Conservation (phyloP, 1,140 invertebrate species). For the Aplysia californica region DNA sequence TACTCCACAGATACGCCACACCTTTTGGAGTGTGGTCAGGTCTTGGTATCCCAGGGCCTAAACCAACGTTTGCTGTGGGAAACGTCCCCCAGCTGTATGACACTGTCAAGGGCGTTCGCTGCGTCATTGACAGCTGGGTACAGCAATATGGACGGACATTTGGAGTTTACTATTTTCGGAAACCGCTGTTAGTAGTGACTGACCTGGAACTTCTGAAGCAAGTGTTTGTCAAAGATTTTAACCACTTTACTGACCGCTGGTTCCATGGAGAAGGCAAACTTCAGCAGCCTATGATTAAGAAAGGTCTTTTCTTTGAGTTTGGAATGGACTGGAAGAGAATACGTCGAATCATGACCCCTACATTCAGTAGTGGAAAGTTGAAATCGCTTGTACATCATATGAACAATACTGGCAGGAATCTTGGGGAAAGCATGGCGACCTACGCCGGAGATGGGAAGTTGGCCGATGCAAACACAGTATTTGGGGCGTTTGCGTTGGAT, state of each 20-base stretch:
- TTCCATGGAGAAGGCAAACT: constrained; percentile 5
- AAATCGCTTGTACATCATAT: constrained; percentile 65
- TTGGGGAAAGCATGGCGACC: background rate
- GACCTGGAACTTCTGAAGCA: constrained; percentile 21
- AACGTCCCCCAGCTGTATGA: constrained; percentile 18
- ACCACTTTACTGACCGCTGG: constrained; percentile 3
- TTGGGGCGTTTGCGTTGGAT: constrained; percentile 72
- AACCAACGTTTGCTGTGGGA: constrained; percentile 7
- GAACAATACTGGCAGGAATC: background rate
- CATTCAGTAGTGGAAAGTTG: constrained; percentile 72
- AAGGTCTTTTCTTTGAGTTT: constrained; percentile 3
- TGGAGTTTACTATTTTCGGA: constrained; percentile 21
- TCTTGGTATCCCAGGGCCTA: constrained; percentile 11
- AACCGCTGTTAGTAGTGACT: constrained; percentile 13
- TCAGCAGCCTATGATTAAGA: background rate
- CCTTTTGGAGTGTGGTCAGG: too few species aligned
- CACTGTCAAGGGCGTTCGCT: background rate
- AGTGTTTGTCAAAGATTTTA: constrained; percentile 30
- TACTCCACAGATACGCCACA: too few species aligned
- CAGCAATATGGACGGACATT: constrained; percentile 8
- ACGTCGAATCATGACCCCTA: constrained; percentile 70
- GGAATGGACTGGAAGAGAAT: constrained; percentile 68
- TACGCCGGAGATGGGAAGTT: background rate
- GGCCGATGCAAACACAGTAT: constrained; percentile 9
- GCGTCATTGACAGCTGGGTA: background rate